These are phyloP conservation scores for Agrochola circellaris DNA, from an alignment of 2,888 invertebrate species.

Conservation along the genomic window DNA sequence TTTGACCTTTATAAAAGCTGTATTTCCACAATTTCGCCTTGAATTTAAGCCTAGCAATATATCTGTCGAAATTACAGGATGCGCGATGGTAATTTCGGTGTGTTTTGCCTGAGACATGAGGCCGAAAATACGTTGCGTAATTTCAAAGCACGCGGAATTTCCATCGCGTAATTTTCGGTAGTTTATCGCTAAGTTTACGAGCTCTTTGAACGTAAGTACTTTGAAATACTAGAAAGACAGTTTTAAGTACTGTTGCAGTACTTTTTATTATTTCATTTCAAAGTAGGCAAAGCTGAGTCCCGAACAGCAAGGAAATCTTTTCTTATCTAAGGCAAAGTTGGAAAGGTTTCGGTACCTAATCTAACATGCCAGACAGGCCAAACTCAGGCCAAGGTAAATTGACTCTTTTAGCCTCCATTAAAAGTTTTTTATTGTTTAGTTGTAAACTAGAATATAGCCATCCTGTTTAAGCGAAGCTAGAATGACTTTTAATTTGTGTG, in stretches of 20 bases:
- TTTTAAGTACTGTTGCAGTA: background rate
- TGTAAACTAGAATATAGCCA: background rate
- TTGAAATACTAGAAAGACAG: background rate
- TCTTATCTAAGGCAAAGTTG: constrained; percentile 29
- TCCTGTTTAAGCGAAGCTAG: background rate
- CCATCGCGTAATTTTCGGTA: background rate
- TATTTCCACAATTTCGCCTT: background rate
- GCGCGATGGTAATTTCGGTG: background rate
- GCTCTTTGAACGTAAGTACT: background rate
- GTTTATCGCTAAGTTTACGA: background rate
- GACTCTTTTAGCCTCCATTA: constrained; percentile 18
- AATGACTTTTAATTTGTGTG: background rate
- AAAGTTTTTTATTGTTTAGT: constrained; percentile 14
- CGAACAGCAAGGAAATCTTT: constrained; percentile 2
- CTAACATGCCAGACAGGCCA: constrained; percentile 28
- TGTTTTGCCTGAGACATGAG: background rate
- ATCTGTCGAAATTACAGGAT: background rate
- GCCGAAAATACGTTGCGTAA: background rate
- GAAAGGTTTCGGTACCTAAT: constrained; percentile 27
- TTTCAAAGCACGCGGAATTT: background rate
- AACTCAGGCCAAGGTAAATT: constrained; percentile 43
- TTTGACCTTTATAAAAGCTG: background rate
- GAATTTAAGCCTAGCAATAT: background rate
- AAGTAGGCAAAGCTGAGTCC: background rate
- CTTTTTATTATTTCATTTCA: background rate